Percentiles rank a stretch among this genome's conserved stretches.
These are phyloP conservation scores for Calephelis nemesis DNA, from an alignment of 1,140 invertebrate species.

Conservation along the genomic window DNA sequence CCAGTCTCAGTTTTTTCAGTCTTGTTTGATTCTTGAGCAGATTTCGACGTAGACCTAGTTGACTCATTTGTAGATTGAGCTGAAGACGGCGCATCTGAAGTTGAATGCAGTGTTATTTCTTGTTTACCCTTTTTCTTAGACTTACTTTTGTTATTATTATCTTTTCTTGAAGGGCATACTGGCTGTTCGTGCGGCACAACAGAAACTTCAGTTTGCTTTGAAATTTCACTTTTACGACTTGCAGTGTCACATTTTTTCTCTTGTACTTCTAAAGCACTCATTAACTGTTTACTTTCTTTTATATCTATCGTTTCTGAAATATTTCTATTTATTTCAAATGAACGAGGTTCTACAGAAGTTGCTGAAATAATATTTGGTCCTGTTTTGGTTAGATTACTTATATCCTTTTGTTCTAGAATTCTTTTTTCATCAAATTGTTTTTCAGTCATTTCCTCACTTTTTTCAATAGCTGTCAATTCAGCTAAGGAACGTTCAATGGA, in stretches of 20 bases:
- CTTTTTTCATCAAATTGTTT: slow-evolving; percentile 40
- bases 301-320: not conserved
- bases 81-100: slow-evolving; percentile 22
- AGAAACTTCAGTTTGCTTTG: not conserved
- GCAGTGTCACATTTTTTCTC: not conserved
- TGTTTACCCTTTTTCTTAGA: slow-evolving; percentile 61
- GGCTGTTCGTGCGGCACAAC: slow-evolving; percentile 31
- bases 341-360: not conserved
- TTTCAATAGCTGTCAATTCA: slow-evolving; percentile 59
- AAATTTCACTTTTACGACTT: not conserved
- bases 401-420: slow-evolving; percentile 13
- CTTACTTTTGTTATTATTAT: slow-evolving; percentile 61
- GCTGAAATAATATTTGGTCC: not conserved
- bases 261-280: not conserved
- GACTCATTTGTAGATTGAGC: slow-evolving; percentile 7
- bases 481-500: slow-evolving; percentile 70
- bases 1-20: slow-evolving; percentile 44
- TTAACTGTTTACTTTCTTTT: slow-evolving; percentile 11
- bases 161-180: slow-evolving; percentile 52
- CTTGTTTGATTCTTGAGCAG: slow-evolving; percentile 37
- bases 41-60: slow-evolving; percentile 24
- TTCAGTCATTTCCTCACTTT: slow-evolving; percentile 45
- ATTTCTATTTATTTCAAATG: not conserved
- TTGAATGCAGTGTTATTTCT: slow-evolving; percentile 28
- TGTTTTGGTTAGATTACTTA: not conserved